Percentiles rank a stretch among this genome's conserved stretches.
These are phyloP conservation scores for Selenia dentaria DNA, from an alignment of 2,888 invertebrate species.

Conservation along the genomic window DNA sequence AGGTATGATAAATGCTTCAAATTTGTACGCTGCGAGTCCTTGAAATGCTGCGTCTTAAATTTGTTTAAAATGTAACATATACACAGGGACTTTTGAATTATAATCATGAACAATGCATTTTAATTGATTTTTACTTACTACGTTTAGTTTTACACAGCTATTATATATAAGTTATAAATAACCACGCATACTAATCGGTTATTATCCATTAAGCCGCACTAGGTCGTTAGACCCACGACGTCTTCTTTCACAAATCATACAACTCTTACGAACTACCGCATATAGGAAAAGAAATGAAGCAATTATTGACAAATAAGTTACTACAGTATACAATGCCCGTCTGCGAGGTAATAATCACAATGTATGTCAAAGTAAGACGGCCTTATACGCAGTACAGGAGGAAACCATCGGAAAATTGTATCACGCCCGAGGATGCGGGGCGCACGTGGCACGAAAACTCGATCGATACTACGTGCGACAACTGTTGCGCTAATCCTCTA, in stretches of 20 bases:
- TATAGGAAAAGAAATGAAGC: constrained; percentile 56
- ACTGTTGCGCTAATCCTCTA: constrained; percentile 74
- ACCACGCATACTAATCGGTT: constrained; percentile 2
- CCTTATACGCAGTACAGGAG: constrained; percentile 38
- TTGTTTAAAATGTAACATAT: not conserved
- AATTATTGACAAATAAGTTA: constrained; percentile 44
- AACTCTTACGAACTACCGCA: constrained; percentile 49
- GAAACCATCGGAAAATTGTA: constrained; percentile 43
- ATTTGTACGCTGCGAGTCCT: not conserved
- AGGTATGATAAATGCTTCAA: constrained; percentile 8
- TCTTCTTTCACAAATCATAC: constrained; percentile 43
- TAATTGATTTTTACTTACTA: too few species aligned
- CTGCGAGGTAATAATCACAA: constrained; percentile 17
- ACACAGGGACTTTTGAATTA: too few species aligned
- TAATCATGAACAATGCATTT: too few species aligned
- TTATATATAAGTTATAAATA: too few species aligned
- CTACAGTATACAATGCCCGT: constrained; percentile 31
- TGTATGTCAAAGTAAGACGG: constrained; percentile 12
- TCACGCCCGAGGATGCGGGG: constrained; percentile 46
- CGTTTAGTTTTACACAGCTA: too few species aligned
- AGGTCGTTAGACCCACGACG: constrained; percentile 15
- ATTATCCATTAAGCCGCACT: constrained; percentile 16
- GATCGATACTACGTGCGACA: constrained; percentile 78
- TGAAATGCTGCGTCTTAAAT: not conserved
- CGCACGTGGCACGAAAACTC: constrained; percentile 65